Evolutionary conservation across 2,113 vertebrate species (phyloP).

Genomic region (Ochotona princeps): DNA sequence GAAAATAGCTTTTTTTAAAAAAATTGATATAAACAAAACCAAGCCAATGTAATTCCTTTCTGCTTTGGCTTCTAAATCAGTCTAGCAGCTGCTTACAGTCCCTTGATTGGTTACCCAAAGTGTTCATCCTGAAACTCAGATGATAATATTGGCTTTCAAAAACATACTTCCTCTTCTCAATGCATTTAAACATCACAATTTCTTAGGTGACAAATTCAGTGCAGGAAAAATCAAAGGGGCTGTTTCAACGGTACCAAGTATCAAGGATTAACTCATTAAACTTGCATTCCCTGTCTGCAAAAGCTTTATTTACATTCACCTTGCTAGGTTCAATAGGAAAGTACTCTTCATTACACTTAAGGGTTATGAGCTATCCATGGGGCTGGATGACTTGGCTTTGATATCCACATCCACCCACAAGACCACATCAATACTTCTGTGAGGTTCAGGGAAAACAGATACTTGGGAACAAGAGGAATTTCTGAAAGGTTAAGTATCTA

Average conservation of each 20-base stretch:
- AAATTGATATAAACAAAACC: background rate
- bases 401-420: background rate
- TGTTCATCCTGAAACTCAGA: background rate
- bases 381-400: background rate
- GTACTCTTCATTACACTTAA: background rate
- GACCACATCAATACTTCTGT: background rate
- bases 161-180: background rate
- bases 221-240: background rate
- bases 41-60: background rate
- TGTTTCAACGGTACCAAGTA: background rate
- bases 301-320: background rate
- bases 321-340: background rate
- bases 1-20: background rate
- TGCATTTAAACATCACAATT: background rate
- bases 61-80: background rate
- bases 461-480: background rate
- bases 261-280: slow-evolving; percentile 14
- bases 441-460: background rate
- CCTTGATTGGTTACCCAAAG: background rate
- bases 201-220: slow-evolving; percentile 6
- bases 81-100: background rate
- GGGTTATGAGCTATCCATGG: background rate
- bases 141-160: background rate
- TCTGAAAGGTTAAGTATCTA: background rate
- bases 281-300: background rate